Percentiles rank a stretch among this genome's conserved stretches.
Conservation (phyloP, 35 echinoderm and acorn worm species). For the Apostichopus californicus region DNA sequence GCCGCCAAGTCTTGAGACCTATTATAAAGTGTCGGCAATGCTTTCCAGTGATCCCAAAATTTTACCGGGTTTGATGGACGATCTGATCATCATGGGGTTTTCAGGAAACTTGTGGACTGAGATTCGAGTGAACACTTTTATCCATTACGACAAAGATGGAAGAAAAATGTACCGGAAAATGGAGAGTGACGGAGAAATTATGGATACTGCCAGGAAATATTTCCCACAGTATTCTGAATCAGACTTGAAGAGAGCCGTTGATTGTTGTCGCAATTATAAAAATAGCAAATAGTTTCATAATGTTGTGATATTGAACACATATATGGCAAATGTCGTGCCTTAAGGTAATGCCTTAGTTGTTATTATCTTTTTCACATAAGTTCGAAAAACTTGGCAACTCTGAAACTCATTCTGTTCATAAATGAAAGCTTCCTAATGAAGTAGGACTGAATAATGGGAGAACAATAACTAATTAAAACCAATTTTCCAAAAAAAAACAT, state of each 20-base stretch:
- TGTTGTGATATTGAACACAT: too few relatives aligned
- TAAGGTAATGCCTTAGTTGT: too few relatives aligned
- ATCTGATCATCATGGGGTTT: neutral
- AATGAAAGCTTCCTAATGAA: neutral
- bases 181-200: neutral
- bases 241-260: neutral
- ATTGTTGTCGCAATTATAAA: too few relatives aligned
- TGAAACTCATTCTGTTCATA: too few relatives aligned
- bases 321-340: too few relatives aligned
- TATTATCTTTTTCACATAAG: too few relatives aligned
- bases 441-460: neutral
- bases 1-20: neutral
- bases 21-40: neutral
- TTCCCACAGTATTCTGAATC: slow-evolving; percentile 8
- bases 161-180: neutral
- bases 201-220: neutral
- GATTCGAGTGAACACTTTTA: neutral
- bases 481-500: too few relatives aligned
- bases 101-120: neutral
- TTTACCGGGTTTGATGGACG: neutral
- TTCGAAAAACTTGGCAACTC: too few relatives aligned
- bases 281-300: too few relatives aligned
- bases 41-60: neutral
- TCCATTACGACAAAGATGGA: neutral
- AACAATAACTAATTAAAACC: too few relatives aligned